Evolutionary conservation across 2,797 vertebrate species (phyloP), one percentile per base, ranked within the genome.

Genomic region (Lepilemur ruficaudatus): DNA sequence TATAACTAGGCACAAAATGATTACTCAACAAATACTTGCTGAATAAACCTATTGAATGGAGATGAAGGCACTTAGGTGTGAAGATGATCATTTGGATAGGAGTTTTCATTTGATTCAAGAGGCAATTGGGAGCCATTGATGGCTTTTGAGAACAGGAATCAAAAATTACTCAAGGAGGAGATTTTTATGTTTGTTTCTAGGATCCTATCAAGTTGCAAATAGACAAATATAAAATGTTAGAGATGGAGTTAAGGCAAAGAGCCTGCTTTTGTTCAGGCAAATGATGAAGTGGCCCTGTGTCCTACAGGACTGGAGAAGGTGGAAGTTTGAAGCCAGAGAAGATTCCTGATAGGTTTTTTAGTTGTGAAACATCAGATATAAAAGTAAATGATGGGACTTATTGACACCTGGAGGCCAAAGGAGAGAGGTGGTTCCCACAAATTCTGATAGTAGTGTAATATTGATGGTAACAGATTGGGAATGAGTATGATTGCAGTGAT

Each of bases 91-190:
- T 95, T 95, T 35, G 52, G 30, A 72, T 83, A 63, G 73, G 79
- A 46, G 65, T 95, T 96, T 96, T 95, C 91, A 97, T 96, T 94
- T 96, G 95, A 94, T 93, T 97, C 75, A 96, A 95, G 91, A 98
- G 96, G 86, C 86, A 84, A 1, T 89, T 73, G 86, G 96, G 91
- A 94, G 52, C 89, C 90, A 95, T 72, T 87, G 78, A 79, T 94
- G 79, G 52, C 70, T 91, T 97, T 83, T 81, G 46, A 93, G 72
- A 97, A 93, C 25, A 84, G 35, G 61, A 93, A 89, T 95, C 23
- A 87, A 95, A 95, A 95, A 65, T 93, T 96, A 84, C 69, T 89
- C 50, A 59, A 25, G 41, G 38, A 89, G 93, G 86, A 82, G 46
- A 96, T 70, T 59, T 65, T 97, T 82, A 46, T 3, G 2, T 20